Conservation (phyloP, 2,888 invertebrate species). For the Cancer borealis region DNA sequence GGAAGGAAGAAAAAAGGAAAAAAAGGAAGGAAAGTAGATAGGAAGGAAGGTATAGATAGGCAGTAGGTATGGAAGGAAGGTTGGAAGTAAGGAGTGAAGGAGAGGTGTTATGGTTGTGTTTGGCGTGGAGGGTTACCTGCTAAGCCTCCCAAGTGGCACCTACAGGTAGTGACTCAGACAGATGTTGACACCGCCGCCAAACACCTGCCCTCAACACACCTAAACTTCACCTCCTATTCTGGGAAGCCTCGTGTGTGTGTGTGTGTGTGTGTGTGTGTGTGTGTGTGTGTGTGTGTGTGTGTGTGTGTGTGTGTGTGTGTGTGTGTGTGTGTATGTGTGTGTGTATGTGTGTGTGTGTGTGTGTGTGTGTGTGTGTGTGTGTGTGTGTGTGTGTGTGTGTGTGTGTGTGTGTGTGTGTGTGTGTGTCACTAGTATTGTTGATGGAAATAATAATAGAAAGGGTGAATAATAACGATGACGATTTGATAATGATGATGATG, state of each 20-base stretch:
- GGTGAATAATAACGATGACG: too few species aligned
- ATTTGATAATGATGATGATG: too few species aligned
- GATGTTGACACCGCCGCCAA: neutral
- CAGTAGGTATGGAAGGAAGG: too few species aligned
- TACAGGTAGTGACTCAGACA: neutral
- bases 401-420: slow-evolving; percentile 20
- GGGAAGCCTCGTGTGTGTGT: neutral
- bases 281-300: neutral
- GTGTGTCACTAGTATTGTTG: neutral
- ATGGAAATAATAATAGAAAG: too few species aligned
- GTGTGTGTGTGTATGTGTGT: neutral
- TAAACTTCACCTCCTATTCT: neutral
- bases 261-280: neutral
- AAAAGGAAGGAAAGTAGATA: too few species aligned
- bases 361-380: neutral
- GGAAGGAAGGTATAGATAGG: too few species aligned
- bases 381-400: neutral
- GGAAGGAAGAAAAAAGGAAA: too few species aligned
- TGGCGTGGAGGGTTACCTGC: neutral
- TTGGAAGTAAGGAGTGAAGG: neutral
- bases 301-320: slow-evolving; percentile 20
- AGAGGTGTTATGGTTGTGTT: slow-evolving; percentile 17
- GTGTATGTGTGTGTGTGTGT: neutral
- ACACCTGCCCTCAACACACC: slow-evolving; percentile 6
- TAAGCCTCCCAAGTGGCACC: neutral